Base-by-base conservation (phyloP, 2,888 invertebrate species). In the Dorcus parallelipipedus region DNA sequence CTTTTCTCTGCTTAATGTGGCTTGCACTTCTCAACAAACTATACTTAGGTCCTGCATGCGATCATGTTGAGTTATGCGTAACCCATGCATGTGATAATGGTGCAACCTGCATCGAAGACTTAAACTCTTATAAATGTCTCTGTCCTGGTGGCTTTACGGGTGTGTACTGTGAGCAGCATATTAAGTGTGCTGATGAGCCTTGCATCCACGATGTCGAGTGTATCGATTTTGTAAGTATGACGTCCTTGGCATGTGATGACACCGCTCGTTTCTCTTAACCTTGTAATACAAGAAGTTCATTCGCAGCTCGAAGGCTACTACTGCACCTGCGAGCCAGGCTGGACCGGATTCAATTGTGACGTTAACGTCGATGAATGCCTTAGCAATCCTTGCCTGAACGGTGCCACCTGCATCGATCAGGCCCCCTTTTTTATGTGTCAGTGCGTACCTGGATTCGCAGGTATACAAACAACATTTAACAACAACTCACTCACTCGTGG, bases 261-360 rank as follows among this genome's bases (percentile, higher is more conserved):
- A 9, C 9, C 33, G 20, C 14, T 52, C 43, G 45, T 20, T 45
- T 10, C 26, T 45, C 23, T 53, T 17, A 9, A n/a, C 33, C 38
- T 33, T 50, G 20, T 41, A 41, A 56, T 38, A 50, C 20, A 33
- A 43, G 26, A 41, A 20, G 60, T 53, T 69, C 60, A 67, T 71
- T 72, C 72, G 72, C 75, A 83, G 82, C 73, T 75, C 63, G 80
- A 79, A 63, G 82, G 82, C 67, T 87, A 84, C 80, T 83, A 82
- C 70, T 92, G 91, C 81, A 83, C 83, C 68, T 91, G 91, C 74
- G 82, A 84, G 73, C 73, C 81, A 60, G 90, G 90, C 61, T 91
- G 88, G 86, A 77, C 83, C 9, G 88, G 89, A 50, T 71, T 77
- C 43, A 81, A 83, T 67, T 85, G 85, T 73, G 81, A 84, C 66